These are phyloP conservation scores for Catharus fuscescens DNA, from an alignment of 2,113 vertebrate genomes.

Conservation along the genomic window DNA sequence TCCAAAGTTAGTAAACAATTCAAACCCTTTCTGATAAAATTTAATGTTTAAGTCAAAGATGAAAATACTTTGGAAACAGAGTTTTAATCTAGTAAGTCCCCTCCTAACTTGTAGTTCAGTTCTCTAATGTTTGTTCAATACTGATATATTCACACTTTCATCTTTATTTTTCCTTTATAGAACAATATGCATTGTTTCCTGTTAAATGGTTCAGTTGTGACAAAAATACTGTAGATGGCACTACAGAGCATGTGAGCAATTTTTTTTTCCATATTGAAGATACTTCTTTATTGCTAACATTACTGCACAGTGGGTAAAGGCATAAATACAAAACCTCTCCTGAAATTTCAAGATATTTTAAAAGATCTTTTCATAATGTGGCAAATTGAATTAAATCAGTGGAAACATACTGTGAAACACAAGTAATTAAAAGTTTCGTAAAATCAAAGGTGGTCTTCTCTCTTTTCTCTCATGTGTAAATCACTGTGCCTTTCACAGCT, in stretches of 20 bases:
- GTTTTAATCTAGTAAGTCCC: background rate
- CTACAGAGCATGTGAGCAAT: background rate
- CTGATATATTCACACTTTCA: background rate
- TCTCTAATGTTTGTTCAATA: background rate
- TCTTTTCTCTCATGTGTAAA: background rate
- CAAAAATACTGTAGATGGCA: slow-evolving; percentile 16
- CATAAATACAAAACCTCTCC: background rate
- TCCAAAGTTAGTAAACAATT: background rate
- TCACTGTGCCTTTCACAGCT: background rate
- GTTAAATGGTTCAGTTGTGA: background rate
- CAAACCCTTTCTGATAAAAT: background rate
- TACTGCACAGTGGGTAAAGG: background rate
- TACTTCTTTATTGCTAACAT: background rate
- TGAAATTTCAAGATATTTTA: background rate
- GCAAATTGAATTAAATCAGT: background rate
- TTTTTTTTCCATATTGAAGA: background rate
- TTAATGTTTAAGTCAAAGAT: background rate
- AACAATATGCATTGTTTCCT: background rate
- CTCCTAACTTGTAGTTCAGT: background rate
- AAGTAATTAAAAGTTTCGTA: background rate
- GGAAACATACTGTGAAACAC: background rate
- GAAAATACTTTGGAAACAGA: background rate
- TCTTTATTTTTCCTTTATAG: background rate
- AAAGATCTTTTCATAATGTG: background rate
- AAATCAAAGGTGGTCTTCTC: background rate